Evolutionary conservation across 2,113 vertebrate genomes (phyloP), one percentile per base, ranked within the genome.

Genomic region (Pterocles burchelli): DNA sequence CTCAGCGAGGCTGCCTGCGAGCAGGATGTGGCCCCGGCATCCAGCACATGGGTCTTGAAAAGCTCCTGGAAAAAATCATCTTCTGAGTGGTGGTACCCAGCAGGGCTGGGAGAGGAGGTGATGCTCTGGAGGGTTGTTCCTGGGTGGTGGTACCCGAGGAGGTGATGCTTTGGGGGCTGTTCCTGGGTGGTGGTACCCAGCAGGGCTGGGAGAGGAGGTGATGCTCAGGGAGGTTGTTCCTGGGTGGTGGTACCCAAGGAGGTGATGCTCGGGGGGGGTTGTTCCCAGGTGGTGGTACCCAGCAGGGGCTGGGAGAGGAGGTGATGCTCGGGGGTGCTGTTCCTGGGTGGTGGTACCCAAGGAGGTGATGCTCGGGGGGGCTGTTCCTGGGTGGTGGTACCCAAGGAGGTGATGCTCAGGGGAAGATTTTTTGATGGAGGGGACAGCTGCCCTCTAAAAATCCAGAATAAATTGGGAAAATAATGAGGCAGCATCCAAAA

Each of bases 1-100:
- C 36, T 29, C n/a, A 11, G 14, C 2, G 1, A 34, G 25, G 34
- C 21, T 36, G 10, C 54, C 52, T 2, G 4, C 0, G 31, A 62
- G 61, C 17, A 33, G 41, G 83, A 75, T 43, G 14, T 0, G 6
- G 31, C 34, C 63, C 43, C 3, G 3, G 31, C 31, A 6, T 15
- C 3, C 0, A 25, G 33, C 13, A 1, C 46, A 25, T 7, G 52
- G 25, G 55, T 29, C 54, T 33, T n/a, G 55, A 19, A 24, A 31
- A 54, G 8, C 26, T 29, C 41, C 41, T 51, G 85, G 67, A 68
- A 79, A 79, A 89, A 41, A 41, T 41, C 41, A 41, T 41, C 41
- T 13, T 13, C 41, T 41, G 41, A 13, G 41, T 41, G 41, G 41
- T 41, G 41, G 41, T 41, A 41, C 38, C 38, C 38, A 38, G 13